A percentile compares a stretch with the other conserved stretches of the same genome.
Evolutionary conservation across 2,888 invertebrate species (phyloP).

Genomic region (Nemurella pictetii): DNA sequence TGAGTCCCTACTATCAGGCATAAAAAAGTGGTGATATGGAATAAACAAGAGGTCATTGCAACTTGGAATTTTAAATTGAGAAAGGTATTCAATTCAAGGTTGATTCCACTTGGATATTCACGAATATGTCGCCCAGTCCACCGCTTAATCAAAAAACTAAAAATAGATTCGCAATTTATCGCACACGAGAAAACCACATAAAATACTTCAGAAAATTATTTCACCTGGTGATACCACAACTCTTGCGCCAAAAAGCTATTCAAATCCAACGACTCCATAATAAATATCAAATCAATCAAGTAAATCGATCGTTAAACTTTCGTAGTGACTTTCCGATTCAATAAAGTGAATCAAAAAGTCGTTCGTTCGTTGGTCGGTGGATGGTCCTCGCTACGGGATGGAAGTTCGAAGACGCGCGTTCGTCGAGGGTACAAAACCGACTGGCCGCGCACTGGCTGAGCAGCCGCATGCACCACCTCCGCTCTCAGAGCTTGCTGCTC

Average conservation of each 20-base stretch:
- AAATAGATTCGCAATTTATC: neutral
- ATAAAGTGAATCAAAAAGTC: constrained; percentile 32
- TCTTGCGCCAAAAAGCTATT: constrained; percentile 83
- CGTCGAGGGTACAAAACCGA: constrained; percentile 6
- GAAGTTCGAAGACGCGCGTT: neutral
- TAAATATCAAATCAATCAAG: constrained; percentile 31
- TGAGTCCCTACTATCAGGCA: no score
- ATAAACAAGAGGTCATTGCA: neutral
- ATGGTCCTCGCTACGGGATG: constrained; percentile 31
- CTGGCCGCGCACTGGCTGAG: neutral
- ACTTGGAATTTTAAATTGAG: neutral
- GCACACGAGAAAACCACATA: neutral
- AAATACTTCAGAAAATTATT: neutral
- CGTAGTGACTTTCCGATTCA: constrained; percentile 3
- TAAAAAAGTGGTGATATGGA: no score
- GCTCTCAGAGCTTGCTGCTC: neutral
- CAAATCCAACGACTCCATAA: constrained; percentile 81
- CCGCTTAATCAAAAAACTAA: no score
- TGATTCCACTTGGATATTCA: neutral
- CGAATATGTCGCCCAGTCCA: neutral
- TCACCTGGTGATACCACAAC: constrained; percentile 82
- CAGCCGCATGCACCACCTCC: neutral
- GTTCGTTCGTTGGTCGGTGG: constrained; percentile 40
- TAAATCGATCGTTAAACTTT: constrained; percentile 33
- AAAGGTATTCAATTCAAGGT: neutral